Base-by-base conservation (phyloP, 2,797 vertebrate species). In the Clarias laeviceps region DNA sequence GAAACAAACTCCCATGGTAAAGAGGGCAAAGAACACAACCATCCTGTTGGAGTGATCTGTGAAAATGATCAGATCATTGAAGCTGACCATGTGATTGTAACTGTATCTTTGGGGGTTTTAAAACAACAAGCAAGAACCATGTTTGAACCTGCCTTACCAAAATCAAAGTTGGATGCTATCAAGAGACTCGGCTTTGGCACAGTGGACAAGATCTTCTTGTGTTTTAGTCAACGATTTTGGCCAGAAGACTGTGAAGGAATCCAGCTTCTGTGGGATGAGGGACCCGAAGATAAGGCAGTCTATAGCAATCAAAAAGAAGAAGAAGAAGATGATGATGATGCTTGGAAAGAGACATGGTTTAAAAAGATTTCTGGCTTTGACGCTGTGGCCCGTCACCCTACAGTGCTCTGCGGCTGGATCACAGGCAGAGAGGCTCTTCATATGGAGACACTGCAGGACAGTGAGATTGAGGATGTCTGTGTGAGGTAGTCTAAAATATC, bases 321-420 rank as follows among this genome's bases (percentile, higher is more conserved):
- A 2, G 45, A 50, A 12, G 11, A 50, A 2, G 9, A 45, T 45
- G 40, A 45, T 40, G 40, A 45, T 45, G 8, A 89, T 3, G 76
- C 34, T 59, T 91, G 90, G 91, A 89, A 87, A 17, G 81, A 89
- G 27, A 88, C 80, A 0, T 93, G 92, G 92, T 93, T 89, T 83
- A 93, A 93, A 76, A 93, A 93, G 86, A 92, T 93, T 66, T 90
- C 88, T 0, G 92, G 92, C 15, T 93, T 93, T 85, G 91, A 93
- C 54, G 54, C 89, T 37, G 92, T 92, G 56, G 90, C 90, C 11
- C 89, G 88, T 57, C 92, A 93, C 66, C 90, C 90, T 24, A 92
- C 87, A 34, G 90, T 91, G 18, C 86, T 93, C 1, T 93, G 91
- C 50, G 92, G 90, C 64, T 93, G 92, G 92, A 93, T 93, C 86